Percentiles rank a stretch among this genome's conserved stretches.
These are phyloP conservation scores for Erythrolamprus reginae DNA, from an alignment of 2,113 vertebrate species.

Conservation along the genomic window DNA sequence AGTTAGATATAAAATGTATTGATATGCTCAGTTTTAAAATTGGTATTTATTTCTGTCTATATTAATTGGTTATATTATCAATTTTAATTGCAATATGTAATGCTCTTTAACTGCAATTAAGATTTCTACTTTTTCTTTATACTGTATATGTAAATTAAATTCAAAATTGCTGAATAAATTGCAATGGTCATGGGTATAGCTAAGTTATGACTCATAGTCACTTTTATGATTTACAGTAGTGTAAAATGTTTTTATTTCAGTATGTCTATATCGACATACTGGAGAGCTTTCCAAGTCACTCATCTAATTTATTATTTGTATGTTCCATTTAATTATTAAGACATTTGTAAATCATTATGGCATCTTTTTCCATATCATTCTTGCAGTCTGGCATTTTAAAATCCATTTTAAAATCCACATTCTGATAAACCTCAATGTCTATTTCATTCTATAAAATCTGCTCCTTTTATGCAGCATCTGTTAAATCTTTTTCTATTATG, in stretches of 20 bases:
- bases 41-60: not conserved
- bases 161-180: not conserved
- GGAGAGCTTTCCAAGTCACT: not conserved
- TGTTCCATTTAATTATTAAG: not conserved
- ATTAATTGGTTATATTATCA: not conserved
- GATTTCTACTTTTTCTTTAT: not conserved
- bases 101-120: not conserved
- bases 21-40: not conserved
- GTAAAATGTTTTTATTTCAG: not conserved
- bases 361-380: not conserved
- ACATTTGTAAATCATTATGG: not conserved
- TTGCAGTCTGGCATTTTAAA: not conserved
- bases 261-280: not conserved
- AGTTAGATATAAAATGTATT: not conserved
- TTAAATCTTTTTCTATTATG: not conserved
- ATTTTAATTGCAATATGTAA: not conserved
- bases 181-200: not conserved
- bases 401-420: not conserved
- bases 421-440: not conserved
- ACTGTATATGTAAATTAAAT: not conserved
- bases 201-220: slow-evolving; percentile 10
- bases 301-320: not conserved
- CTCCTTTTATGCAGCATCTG: not conserved
- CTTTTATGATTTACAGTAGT: slow-evolving; percentile 9
- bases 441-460: not conserved